Evolutionary conservation across 1,140 invertebrate species (phyloP), one percentile per base, ranked within the genome.

Genomic region (Trichomalopsis sarcophagae): DNA sequence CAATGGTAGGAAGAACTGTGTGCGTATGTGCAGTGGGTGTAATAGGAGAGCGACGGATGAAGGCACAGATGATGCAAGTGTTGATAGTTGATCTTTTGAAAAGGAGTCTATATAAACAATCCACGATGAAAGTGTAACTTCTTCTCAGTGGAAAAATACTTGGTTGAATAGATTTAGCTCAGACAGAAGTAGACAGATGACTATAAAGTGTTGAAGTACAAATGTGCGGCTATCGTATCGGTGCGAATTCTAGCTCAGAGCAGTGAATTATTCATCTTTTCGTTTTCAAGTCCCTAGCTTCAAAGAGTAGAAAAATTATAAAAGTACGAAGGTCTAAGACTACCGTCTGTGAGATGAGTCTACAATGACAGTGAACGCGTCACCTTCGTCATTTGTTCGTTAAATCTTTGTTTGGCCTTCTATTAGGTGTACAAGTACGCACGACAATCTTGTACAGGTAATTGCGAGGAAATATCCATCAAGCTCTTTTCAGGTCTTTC

Each of bases 251-350:
- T n/a, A 76, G 55, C 11, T 23, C 4, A 44, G 50, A 68, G 23
- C 13, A 17, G 17, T n/a, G 10, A 71, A 50, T 33, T 69, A 69
- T 84, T 68, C 23, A 55, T 30, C n/a, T 27, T 62, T 62, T 62
- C 55, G 14, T 62, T n/a, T 40, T 33, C 5, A 88, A 87, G 88
- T 87, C 78, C 87, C 84, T 89, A 88, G 87, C 86, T 82, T 88
- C 85, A 86, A 89, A 91, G 88, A 90, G 89, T 91, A 91, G 89
- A 91, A 91, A 91, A 91, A 90, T 91, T 90, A 91, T 90, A 91
- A 91, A 91, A 91, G 89, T 90, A 90, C 88, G 88, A 91, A 90
- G 89, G 74, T 90, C 86, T 89, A 90, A 73, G 81, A 83, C 83
- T 88, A 13, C 69, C 9, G 23, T 11, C 66, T 69, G 81, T 17